Conservation (phyloP, 2,797 vertebrate species). For the Dipus sagitta region DNA sequence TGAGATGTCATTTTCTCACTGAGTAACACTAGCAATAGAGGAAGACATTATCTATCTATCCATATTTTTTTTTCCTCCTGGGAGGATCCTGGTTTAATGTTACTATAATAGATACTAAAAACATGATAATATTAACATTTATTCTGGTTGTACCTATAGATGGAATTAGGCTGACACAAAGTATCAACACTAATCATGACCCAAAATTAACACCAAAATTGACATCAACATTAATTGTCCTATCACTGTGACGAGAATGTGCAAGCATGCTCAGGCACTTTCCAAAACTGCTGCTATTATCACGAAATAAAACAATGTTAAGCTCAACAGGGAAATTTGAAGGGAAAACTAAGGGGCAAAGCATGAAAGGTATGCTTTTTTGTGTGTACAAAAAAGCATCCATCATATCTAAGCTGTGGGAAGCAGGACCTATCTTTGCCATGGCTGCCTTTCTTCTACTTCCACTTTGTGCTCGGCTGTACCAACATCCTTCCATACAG, state of each 20-base stretch:
- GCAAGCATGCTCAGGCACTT: background rate
- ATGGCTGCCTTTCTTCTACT: constrained; percentile 11
- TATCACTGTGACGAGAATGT: constrained; percentile 84
- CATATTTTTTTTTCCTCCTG: constrained; percentile 84
- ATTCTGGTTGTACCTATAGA: constrained; percentile 84
- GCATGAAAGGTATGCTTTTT: constrained; percentile 2
- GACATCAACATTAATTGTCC: constrained; percentile 89
- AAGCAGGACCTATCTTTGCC: constrained; percentile 39
- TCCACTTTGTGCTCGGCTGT: constrained; percentile 29
- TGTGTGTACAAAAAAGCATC: constrained; percentile 47
- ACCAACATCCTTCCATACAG: constrained; percentile 17
- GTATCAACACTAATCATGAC: constrained; percentile 89
- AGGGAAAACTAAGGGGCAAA: constrained; percentile 62
- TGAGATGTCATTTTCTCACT: constrained; percentile 88
- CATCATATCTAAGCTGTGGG: constrained; percentile 4
- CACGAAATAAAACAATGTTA: constrained; percentile 65
- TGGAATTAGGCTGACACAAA: constrained; percentile 84
- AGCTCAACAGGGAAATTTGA: constrained; percentile 69
- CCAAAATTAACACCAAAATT: constrained; percentile 90
- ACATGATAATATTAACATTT: constrained; percentile 79
- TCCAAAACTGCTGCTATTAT: constrained; percentile 60
- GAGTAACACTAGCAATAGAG: constrained; percentile 81
- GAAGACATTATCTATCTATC: constrained; percentile 78
- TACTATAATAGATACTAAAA: constrained; percentile 81
- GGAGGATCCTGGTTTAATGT: constrained; percentile 79